Base-by-base conservation (phyloP, 2,888 invertebrate species). In the Nymphalis urticae region DNA sequence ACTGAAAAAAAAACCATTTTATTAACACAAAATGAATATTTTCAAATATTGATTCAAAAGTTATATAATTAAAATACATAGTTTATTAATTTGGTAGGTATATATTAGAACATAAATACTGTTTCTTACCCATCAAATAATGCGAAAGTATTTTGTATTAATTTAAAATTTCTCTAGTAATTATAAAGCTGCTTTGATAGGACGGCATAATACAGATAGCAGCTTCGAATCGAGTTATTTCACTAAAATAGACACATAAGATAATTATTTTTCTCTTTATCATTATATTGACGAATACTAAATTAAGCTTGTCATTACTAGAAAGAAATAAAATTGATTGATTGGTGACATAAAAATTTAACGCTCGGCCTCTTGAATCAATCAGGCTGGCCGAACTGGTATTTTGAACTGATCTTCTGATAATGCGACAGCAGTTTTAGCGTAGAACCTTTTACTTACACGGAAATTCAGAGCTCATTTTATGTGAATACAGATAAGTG, bases 321-420 rank as follows among this genome's bases (percentile, higher is more conserved):
- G 36, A 61, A 48, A 69, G 83, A 87, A 86, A 87, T 88, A 85
- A 86, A 85, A 82, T 87, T 90, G 90, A 91, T 91, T 90, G 89
- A 91, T 92, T 82, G 82, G 82, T 82, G 85, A 85, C 85, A 87
- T 90, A 87, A 90, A 89, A 86, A 84, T 86, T 86, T 88, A 83
- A 89, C 85, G 86, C 84, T 82, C 59, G 24, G 76, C 79, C 75
- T 75, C 81, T 81, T 79, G 75, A 86, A 87, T 90, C 87, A 87
- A 90, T 89, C 89, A 89, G 80, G 61, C 73, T 24, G 78, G 79
- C 76, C 69, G 71, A 75, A 80, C 82, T 81, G 78, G 81, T 81
- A 78, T 77, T 76, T 73, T 76, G 75, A 78, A 79, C 76, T 75
- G 74, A 76, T 75, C 73, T 62, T 64, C 54, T 77, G 81, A 83